These are phyloP conservation scores for Echeneis naucrates DNA, from an alignment of 2,797 vertebrate species.

Conservation along the genomic window DNA sequence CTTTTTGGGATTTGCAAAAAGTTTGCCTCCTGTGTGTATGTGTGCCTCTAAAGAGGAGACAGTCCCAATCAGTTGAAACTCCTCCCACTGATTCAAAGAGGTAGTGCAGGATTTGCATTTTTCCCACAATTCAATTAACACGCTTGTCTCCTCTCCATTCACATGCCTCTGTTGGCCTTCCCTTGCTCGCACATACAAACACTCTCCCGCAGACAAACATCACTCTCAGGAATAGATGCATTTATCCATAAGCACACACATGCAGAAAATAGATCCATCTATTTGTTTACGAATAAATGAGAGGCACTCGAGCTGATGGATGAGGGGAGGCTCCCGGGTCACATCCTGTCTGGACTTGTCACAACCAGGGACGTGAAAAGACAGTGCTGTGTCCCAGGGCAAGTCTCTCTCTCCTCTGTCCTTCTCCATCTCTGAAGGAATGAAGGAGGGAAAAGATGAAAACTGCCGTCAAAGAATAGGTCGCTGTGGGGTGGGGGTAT, in stretches of 20 bases:
- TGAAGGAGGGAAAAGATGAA: constrained; percentile 24
- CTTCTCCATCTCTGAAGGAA: constrained; percentile 43
- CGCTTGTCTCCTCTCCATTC: constrained; percentile 77
- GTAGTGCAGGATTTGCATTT: constrained; percentile 82
- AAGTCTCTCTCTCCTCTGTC: constrained; percentile 38
- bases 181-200: constrained; percentile 43
- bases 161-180: constrained; percentile 68
- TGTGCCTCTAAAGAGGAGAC: constrained; percentile 43
- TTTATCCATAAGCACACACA: constrained; percentile 62
- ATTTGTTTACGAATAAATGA: constrained; percentile 55
- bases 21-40: constrained; percentile 41
- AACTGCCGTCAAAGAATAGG: constrained; percentile 42
- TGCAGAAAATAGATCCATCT: constrained; percentile 50
- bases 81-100: constrained; percentile 76
- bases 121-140: constrained; percentile 88
- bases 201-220: constrained; percentile 29
- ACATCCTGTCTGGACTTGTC: constrained; percentile 69
- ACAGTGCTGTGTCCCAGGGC: constrained; percentile 48
- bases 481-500: constrained; percentile 7
- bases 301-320: constrained; percentile 17
- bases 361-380: constrained; percentile 56
- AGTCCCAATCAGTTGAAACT: constrained; percentile 66
- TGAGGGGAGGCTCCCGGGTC: constrained; percentile 43
- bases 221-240: constrained; percentile 39
- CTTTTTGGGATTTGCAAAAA: constrained; percentile 53